Conservation (phyloP, 2,113 vertebrate genomes). For the Aleadryas rufinucha region DNA sequence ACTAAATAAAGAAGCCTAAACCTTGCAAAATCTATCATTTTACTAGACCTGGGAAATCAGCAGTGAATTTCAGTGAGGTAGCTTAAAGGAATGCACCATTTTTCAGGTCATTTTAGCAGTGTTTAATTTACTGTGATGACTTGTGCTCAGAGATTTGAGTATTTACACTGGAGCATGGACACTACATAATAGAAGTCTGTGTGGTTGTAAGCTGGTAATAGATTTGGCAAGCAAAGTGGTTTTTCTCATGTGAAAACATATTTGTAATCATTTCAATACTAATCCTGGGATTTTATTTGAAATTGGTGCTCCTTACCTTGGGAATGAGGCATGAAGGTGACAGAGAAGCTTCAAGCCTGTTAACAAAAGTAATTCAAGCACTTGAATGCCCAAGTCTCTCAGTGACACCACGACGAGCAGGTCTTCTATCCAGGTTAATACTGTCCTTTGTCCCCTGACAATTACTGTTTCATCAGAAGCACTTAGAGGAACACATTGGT, state of each 20-base stretch:
- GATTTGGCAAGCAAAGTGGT: not conserved
- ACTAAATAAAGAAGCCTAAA: not conserved
- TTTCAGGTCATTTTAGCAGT: not conserved
- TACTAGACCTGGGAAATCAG: not conserved
- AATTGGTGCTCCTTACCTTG: not conserved
- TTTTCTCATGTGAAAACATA: not conserved
- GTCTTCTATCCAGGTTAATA: not conserved
- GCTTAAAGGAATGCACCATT: not conserved
- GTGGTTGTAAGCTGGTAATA: not conserved
- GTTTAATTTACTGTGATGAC: not conserved
- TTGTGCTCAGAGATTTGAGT: not conserved
- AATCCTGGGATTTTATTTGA: not conserved
- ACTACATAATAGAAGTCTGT: not conserved
- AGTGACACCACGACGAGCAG: not conserved
- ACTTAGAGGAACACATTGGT: not conserved
- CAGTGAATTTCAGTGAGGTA: not conserved
- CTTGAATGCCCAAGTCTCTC: not conserved
- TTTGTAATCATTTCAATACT: not conserved
- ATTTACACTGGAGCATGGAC: slow-evolving; percentile 3
- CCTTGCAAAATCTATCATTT: not conserved
- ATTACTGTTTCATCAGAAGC: not conserved
- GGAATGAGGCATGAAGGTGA: not conserved
- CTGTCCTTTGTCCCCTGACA: not conserved
- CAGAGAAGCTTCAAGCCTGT: not conserved
- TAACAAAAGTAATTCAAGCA: not conserved